Conservation (phyloP, 2,797 vertebrate genomes). For the Dendrocincla tyrannina region DNA sequence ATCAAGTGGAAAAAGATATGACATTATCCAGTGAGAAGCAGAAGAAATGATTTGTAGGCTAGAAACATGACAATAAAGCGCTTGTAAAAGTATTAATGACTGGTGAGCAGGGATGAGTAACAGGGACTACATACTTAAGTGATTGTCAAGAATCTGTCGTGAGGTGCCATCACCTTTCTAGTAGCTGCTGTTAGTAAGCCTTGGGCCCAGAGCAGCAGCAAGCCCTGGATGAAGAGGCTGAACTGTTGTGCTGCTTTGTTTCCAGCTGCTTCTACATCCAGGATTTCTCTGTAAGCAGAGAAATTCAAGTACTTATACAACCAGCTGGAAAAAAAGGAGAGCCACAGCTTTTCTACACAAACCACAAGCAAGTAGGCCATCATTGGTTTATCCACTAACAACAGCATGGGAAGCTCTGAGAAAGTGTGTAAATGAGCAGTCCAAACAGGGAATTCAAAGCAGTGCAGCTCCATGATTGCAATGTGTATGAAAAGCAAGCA, state of each 20-base stretch:
- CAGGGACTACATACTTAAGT: rapidly evolving
- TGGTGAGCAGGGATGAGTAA: background rate
- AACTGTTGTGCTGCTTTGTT: background rate
- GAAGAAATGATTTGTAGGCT: background rate
- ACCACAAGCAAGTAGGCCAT: background rate
- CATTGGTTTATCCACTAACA: background rate
- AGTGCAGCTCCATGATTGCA: background rate
- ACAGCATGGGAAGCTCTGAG: background rate
- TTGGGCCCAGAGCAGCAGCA: background rate
- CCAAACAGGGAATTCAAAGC: background rate
- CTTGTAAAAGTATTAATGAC: background rate
- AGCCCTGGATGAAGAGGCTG: background rate
- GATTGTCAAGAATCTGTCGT: background rate
- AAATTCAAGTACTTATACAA: background rate
- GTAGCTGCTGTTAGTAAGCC: background rate
- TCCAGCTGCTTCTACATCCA: background rate
- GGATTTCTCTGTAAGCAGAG: background rate
- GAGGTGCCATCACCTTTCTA: background rate
- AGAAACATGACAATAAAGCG: background rate
- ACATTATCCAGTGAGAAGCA: background rate
- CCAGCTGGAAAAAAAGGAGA: background rate
- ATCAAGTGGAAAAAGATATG: background rate
- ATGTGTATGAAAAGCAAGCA: background rate
- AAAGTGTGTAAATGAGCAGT: background rate
- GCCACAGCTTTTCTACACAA: background rate